phyloP scores from a whole-genome alignment of 2,113 vertebrate genomes.

The Pyxicephalus adspersus region DNA sequence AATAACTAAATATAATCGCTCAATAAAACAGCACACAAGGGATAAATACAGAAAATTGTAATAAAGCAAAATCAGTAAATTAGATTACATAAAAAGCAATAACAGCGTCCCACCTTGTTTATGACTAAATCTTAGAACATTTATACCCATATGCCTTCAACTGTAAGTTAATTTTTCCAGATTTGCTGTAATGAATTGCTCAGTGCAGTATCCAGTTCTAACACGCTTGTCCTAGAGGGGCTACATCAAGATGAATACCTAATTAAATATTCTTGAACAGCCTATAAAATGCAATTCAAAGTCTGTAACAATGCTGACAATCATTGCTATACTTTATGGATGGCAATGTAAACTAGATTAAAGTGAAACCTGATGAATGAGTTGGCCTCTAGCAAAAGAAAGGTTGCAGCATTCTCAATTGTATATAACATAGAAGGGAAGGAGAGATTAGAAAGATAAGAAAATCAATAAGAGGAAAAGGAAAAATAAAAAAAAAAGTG shows the following conservation, averaged over 20 bases:
- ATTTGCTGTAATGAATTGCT: conserved; percentile 55
- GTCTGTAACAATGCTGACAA: conserved; percentile 45
- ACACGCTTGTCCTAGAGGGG: conserved; percentile 49
- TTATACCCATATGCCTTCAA: conserved; percentile 28
- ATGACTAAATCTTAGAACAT: conserved; percentile 32
- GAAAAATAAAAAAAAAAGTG: not conserved
- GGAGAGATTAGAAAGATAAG: conserved; percentile 15
- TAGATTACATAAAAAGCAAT: conserved; percentile 35
- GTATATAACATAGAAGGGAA: conserved; percentile 2
- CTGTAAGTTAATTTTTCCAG: conserved; percentile 36
- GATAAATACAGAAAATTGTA: conserved; percentile 27
- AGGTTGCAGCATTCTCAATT: conserved; percentile 12
- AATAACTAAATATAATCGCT: not conserved
- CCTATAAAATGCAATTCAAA: conserved; percentile 50
- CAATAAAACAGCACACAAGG: conserved; percentile 4
- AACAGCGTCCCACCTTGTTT: conserved; percentile 27
- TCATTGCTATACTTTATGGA: conserved; percentile 42
- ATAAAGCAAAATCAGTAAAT: conserved; percentile 36
- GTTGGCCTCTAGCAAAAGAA: conserved; percentile 16
- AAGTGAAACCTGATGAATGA: conserved; percentile 54
- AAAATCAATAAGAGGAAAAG: not conserved
- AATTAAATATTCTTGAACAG: conserved; percentile 54
- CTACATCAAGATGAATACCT: conserved; percentile 53
- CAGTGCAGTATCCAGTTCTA: conserved; percentile 35
- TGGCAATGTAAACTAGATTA: conserved; percentile 53